phyloP scores from a whole-genome alignment of 2,888 invertebrate species.

The Nebria brevicollis region DNA sequence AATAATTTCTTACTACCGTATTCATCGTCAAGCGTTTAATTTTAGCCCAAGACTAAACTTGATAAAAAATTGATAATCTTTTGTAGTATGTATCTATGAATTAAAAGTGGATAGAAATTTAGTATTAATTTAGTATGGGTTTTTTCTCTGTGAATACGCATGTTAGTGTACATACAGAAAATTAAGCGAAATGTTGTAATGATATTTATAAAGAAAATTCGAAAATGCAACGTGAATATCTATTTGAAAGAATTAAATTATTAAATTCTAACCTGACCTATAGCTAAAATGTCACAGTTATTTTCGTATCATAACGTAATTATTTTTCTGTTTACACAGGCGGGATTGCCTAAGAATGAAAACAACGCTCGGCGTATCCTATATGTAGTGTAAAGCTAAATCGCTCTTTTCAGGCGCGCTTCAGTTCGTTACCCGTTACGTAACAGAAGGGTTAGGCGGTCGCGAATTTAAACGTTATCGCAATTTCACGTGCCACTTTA shows the following conservation, averaged over 20 bases:
- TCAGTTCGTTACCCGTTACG: not conserved
- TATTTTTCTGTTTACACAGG: constrained; percentile 13
- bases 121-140: no score
- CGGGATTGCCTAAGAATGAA: not conserved
- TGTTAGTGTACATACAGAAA: no score
- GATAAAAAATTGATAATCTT: no score
- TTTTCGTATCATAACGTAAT: constrained; percentile 7
- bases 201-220: no score
- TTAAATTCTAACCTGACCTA: not conserved
- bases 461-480: constrained; percentile 8
- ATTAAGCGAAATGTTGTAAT: no score
- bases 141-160: no score
- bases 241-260: not conserved
- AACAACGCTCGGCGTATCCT: not conserved
- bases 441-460: constrained; percentile 14
- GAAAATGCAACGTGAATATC: not conserved
- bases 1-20: no score
- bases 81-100: no score
- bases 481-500: constrained; percentile 22
- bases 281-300: not conserved
- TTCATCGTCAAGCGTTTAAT: no score
- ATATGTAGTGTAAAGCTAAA: not conserved
- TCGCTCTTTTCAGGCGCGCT: not conserved
- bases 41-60: no score
- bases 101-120: no score